These are phyloP conservation scores for Dromius quadrimaculatus DNA, from an alignment of 2,888 invertebrate genomes.

Conservation along the genomic window DNA sequence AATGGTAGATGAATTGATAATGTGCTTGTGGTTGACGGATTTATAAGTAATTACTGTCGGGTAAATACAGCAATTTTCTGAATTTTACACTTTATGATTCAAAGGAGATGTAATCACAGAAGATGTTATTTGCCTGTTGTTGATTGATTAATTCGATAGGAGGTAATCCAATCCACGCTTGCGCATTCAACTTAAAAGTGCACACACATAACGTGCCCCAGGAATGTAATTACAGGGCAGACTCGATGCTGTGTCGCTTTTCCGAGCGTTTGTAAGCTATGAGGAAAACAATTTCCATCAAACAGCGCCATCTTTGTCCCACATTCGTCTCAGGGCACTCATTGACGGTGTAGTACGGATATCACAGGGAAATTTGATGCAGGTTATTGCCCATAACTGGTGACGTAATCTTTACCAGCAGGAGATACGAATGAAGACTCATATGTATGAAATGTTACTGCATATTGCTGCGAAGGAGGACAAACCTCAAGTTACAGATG, in stretches of 20 bases:
- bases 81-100: too few species aligned
- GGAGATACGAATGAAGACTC: slow-evolving; percentile 14
- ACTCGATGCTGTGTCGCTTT: slow-evolving; percentile 9
- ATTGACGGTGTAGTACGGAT: neutral
- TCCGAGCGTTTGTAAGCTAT: slow-evolving; percentile 18
- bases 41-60: too few species aligned
- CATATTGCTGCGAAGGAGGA: slow-evolving; percentile 1
- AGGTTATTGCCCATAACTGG: slow-evolving; percentile 27
- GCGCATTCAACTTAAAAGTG: slow-evolving; percentile 21
- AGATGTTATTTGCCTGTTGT: too few species aligned
- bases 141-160: too few species aligned
- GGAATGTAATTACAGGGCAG: slow-evolving; percentile 32
- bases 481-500: neutral
- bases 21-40: too few species aligned
- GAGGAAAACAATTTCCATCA: slow-evolving; percentile 26
- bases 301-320: neutral
- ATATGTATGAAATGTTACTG: slow-evolving; percentile 4
- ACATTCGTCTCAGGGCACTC: neutral
- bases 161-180: too few species aligned
- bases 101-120: too few species aligned
- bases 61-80: too few species aligned
- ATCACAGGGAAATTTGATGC: slow-evolving; percentile 12
- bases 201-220: slow-evolving; percentile 20
- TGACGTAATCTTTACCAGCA: slow-evolving; percentile 13
- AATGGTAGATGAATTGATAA: too few species aligned